Evolutionary conservation across 2,797 vertebrate species (phyloP).

Genomic region (Neosilurus mollespiculum): DNA sequence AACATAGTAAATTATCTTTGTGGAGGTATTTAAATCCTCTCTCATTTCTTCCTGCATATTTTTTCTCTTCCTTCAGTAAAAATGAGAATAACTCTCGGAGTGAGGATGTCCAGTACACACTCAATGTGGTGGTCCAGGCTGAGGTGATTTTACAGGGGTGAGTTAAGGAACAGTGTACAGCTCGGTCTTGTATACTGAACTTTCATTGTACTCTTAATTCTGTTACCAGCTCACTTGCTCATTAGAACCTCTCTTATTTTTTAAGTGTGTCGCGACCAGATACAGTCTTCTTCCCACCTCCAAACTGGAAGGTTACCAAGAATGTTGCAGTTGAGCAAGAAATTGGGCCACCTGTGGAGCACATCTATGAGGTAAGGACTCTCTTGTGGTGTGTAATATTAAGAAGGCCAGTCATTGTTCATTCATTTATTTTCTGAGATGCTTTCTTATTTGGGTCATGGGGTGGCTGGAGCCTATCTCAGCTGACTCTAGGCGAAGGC

Average conservation of each 20-base stretch:
- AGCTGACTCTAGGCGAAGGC: too few species aligned
- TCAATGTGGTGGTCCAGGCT: slow-evolving; percentile 82
- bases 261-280: slow-evolving; percentile 87
- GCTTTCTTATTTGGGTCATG: too few species aligned
- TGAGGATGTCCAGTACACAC: slow-evolving; percentile 76
- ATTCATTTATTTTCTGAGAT: too few species aligned
- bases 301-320: slow-evolving; percentile 79
- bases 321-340: slow-evolving; percentile 74
- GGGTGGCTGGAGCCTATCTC: too few species aligned
- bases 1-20: neutral
- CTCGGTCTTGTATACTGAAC: slow-evolving; percentile 38
- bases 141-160: slow-evolving; percentile 84
- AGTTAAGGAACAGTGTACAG: slow-evolving; percentile 59
- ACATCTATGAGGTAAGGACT: slow-evolving; percentile 85
- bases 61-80: slow-evolving; percentile 74
- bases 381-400: slow-evolving; percentile 14
- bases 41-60: neutral
- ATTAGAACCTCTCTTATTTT: slow-evolving; percentile 33
- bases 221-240: slow-evolving; percentile 10
- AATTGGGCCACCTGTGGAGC: slow-evolving; percentile 82
- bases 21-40: neutral
- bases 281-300: slow-evolving; percentile 79
- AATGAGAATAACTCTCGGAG: slow-evolving; percentile 93
- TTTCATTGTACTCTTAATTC: slow-evolving; percentile 49
- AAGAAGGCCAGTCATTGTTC: slow-evolving; percentile 30